Evolutionary conservation across 23 tunicate species (phyloP).

Genomic region (Ciona savignyi): DNA sequence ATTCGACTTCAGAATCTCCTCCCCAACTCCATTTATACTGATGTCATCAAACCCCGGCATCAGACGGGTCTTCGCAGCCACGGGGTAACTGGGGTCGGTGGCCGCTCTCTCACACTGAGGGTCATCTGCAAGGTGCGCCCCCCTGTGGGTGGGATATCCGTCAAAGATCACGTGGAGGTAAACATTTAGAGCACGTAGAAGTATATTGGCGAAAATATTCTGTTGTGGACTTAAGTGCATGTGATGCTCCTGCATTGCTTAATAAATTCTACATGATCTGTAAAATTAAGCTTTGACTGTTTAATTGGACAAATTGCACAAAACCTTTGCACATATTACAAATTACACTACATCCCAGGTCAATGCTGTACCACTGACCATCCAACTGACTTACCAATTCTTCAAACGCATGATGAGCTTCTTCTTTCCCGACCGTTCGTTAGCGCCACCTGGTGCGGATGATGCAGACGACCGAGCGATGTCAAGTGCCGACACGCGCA

Average conservation of each 20-base stretch:
- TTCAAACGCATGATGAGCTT: constrained; percentile 73
- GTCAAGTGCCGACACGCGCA: constrained; percentile 1
- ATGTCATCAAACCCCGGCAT: constrained; percentile 85
- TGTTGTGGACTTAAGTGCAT: no score
- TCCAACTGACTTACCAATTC: constrained; percentile 81
- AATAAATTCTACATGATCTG: no score
- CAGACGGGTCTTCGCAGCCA: constrained; percentile 26
- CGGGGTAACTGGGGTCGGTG: constrained; percentile 72
- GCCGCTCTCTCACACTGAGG: constrained; percentile 57
- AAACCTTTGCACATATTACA: no score
- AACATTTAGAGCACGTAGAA: no score
- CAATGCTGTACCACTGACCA: constrained; percentile 76
- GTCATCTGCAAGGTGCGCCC: constrained; percentile 88
- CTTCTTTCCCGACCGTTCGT: constrained; percentile 75
- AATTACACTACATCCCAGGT: no score
- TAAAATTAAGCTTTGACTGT: no score
- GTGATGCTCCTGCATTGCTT: no score
- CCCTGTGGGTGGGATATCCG: constrained; percentile 97
- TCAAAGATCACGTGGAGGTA: constrained; percentile 96
- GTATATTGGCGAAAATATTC: no score
- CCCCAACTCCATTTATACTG: constrained; percentile 76
- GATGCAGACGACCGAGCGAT: constrained; percentile 26
- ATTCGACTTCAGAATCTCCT: constrained; percentile 72
- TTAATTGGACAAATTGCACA: no score
- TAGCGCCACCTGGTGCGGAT: constrained; percentile 5